Percentiles rank a stretch among this genome's conserved stretches.
phyloP scores from a whole-genome alignment of 2,888 invertebrate genomes.

The Antitype chi region DNA sequence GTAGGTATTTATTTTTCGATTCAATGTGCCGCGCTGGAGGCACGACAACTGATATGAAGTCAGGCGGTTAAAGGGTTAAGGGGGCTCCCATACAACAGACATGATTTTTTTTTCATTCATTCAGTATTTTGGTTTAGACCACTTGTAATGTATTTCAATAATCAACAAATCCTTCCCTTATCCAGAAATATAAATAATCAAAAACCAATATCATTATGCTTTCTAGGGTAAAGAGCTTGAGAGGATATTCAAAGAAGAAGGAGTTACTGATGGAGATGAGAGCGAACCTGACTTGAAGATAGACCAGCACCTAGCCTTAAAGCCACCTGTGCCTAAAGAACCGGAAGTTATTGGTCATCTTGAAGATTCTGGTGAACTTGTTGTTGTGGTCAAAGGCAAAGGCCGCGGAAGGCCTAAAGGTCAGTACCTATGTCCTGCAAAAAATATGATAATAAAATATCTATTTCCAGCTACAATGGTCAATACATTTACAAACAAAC shows the following conservation, averaged over 20 bases:
- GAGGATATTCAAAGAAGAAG: conserved; percentile 93
- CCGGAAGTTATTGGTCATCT: conserved; percentile 92
- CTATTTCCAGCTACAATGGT: too few species aligned
- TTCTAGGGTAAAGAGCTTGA: conserved; percentile 93
- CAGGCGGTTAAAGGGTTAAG: too few species aligned
- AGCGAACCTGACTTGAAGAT: conserved; percentile 82
- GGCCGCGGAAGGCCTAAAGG: conserved; percentile 90
- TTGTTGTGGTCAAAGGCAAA: conserved; percentile 91
- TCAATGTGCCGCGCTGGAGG: too few species aligned
- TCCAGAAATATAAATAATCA: not conserved
- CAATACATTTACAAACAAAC: too few species aligned
- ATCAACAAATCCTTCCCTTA: not conserved
- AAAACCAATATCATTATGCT: not conserved
- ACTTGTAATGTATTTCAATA: conserved; percentile 3
- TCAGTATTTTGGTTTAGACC: too few species aligned
- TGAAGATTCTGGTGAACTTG: conserved; percentile 92
- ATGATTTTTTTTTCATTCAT: too few species aligned
- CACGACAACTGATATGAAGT: too few species aligned
- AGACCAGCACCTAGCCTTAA: conserved; percentile 50
- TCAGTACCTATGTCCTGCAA: conserved; percentile 37
- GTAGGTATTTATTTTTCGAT: too few species aligned
- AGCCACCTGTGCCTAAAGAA: conserved; percentile 73
- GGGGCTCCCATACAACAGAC: too few species aligned
- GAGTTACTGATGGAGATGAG: conserved; percentile 92
- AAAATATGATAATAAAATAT: too few species aligned